Conservation (phyloP, 1,140 invertebrate species). For the Rhizoglyphus robini region DNA sequence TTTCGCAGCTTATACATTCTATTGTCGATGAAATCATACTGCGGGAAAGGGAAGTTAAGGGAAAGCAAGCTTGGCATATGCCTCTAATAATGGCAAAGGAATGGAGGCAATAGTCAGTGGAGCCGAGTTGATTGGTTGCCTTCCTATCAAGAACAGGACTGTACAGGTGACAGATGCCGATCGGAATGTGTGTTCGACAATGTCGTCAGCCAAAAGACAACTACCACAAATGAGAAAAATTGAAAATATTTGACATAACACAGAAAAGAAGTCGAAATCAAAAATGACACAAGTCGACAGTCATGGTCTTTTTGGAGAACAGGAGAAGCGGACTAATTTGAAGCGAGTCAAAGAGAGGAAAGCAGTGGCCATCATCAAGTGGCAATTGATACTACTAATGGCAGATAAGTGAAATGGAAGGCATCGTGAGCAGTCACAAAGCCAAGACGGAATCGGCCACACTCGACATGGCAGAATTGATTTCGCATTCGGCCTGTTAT, state of each 20-base stretch:
- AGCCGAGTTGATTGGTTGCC: too few relatives aligned
- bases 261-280: background rate
- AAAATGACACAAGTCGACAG: background rate
- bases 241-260: background rate
- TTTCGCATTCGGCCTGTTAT: background rate
- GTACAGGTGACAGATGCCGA: too few relatives aligned
- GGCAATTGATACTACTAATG: slow-evolving; percentile 3
- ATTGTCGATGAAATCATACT: too few relatives aligned
- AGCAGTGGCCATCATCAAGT: background rate
- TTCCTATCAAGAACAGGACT: too few relatives aligned
- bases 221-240: too few relatives aligned
- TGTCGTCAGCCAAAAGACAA: too few relatives aligned
- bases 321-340: background rate
- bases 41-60: too few relatives aligned
- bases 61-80: too few relatives aligned
- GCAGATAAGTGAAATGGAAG: slow-evolving; percentile 7
- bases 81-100: too few relatives aligned
- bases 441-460: slow-evolving; percentile 7
- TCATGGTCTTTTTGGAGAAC: background rate
- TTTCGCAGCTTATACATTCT: too few relatives aligned
- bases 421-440: background rate
- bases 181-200: too few relatives aligned
- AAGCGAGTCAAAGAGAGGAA: background rate
- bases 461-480: slow-evolving; percentile 5
- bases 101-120: too few relatives aligned